Evolutionary conservation across 2,888 invertebrate genomes (phyloP), one percentile per base, ranked within the genome.

Genomic region (Pasiphila rectangulata): DNA sequence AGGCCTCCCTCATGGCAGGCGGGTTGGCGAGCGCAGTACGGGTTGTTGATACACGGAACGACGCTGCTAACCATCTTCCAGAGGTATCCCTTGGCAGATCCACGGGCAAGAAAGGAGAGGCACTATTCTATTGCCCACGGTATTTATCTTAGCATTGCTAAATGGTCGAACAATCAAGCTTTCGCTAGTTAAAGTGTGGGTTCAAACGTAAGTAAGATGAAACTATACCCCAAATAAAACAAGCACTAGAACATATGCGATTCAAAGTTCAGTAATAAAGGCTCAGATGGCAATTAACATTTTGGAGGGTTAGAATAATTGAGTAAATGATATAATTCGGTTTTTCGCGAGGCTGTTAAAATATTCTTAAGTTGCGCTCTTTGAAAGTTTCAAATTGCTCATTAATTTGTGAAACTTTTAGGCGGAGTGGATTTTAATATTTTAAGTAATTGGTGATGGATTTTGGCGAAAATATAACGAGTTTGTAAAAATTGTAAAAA

Each of bases 211-310:
- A n/a, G n/a, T n/a, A n/a, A n/a, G n/a, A n/a, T n/a, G n/a, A n/a
- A n/a, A n/a, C n/a, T n/a, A n/a, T n/a, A n/a, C n/a, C n/a, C n/a
- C n/a, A n/a, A n/a, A n/a, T n/a, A n/a, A n/a, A n/a, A 17, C 5
- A 12, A 12, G 6, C 12, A 30, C 9, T 17, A 13, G 2, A 30
- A 7, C 15, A 17, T 9, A n/a, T 42, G 37, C 38, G 34, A 34
- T 30, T 10, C 23, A 9, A 50, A 23, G 39, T 39, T 46, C 24
- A 42, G 25, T 23, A 16, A 35, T 34, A 10, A 34, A 21, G 39
- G 39, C 35, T 46, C 0, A 6, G 32, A 39, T 24, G 6, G 39
- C 32, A 46, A 40, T 46, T 46, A 51, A 43, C 40, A 43, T 50
- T 45, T 45, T 7, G 9, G 17, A 34, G 42, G 27, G 19, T 40